Conservation (phyloP, 2,797 vertebrate species). For the Gallinago stenura region DNA sequence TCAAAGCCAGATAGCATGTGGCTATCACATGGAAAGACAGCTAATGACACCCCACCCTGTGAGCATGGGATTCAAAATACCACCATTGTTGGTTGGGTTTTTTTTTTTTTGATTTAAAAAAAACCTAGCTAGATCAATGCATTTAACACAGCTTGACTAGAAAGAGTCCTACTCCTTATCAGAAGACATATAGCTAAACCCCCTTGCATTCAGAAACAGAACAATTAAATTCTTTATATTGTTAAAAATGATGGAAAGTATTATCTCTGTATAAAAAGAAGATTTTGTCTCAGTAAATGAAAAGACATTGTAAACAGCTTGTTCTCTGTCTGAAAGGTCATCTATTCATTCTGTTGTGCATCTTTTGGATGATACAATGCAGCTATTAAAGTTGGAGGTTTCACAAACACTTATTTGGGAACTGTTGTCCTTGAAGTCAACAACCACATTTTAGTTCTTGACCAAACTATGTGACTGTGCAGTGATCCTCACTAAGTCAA, state of each 20-base stretch:
- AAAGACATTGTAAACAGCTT: constrained; percentile 38
- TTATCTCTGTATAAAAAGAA: constrained; percentile 40
- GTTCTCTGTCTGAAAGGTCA: constrained; percentile 35
- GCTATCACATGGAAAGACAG: neutral
- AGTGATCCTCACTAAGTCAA: neutral
- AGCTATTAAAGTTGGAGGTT: neutral
- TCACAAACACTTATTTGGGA: constrained; percentile 57
- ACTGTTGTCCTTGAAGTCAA: constrained; percentile 26
- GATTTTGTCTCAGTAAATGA: constrained; percentile 57
- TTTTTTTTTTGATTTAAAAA: neutral
- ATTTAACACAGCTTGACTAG: neutral
- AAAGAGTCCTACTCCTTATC: neutral
- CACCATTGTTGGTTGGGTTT: neutral
- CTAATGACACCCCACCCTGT: neutral
- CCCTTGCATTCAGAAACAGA: constrained; percentile 15
- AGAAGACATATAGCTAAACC: neutral
- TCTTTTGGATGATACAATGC: constrained; percentile 5
- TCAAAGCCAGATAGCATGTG: neutral
- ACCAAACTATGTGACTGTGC: neutral
- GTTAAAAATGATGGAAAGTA: constrained; percentile 45
- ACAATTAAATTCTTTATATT: constrained; percentile 48
- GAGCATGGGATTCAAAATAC: neutral
- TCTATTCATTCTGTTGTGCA: neutral
- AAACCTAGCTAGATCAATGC: neutral
- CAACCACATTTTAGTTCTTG: constrained; percentile 2